Base-by-base conservation (phyloP, 2,888 invertebrate genomes). In the Tenthredo mesomela region DNA sequence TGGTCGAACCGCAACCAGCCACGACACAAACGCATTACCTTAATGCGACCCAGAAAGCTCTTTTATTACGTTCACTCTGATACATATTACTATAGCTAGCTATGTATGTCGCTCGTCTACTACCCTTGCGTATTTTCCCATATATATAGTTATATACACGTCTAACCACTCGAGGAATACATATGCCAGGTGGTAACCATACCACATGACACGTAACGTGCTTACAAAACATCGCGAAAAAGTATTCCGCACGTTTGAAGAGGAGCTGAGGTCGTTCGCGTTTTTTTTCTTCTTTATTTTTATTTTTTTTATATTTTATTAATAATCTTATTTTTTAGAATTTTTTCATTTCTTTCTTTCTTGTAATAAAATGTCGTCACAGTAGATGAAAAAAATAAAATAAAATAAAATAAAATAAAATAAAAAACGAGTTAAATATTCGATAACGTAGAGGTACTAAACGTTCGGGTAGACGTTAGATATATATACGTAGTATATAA, bases 1-100 rank as follows among this genome's bases (percentile, higher is more conserved):
- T 80, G 80, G 80, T 43, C 67, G 82, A 67, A 47, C 67, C 82
- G 65, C 82, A 82, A 82, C 82, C 67, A 67, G 54, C 80, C 71
- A 78, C 83, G 86, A 85, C 87, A 87, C 88, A 89, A 89, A 90
- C 88, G 90, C 90, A 91, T 91, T 91, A 91, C 90, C 90, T 89
- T 92, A 92, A 92, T 90, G 92, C 89, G 90, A 90, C 91, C 91
- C 88, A 91, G 91, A 92, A 92, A 91, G 89, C 90, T 89, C 91
- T 91, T 91, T 91, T 91, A 90, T 91, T 91, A 89, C 87, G 87
- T 88, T 86, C 87, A 87, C 87, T 80, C 86, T 85, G 61, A 82
- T 58, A 80, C 58, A n/a, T 80, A 61, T 50, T 84, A 86, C 85
- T 61, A 21, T 80, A 61, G 80, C 61, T 37, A 21, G 61, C n/a